Evolutionary conservation across 2,888 invertebrate genomes (phyloP).

Genomic region (Eustalomyia histrio): DNA sequence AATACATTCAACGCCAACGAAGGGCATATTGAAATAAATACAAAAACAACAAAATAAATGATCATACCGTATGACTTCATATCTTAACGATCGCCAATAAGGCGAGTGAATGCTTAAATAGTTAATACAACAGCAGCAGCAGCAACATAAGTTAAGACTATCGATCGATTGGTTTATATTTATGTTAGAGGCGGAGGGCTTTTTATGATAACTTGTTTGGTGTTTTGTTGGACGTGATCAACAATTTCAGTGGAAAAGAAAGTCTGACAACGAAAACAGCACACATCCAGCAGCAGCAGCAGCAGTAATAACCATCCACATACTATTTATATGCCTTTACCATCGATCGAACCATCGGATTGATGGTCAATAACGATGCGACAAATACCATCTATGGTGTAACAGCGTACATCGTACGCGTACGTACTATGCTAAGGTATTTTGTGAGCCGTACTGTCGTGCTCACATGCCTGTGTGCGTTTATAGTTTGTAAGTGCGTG

Average conservation of each 20-base stretch:
- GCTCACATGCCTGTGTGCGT: constrained; percentile 17
- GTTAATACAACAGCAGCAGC: constrained; percentile 27
- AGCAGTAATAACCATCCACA: constrained; percentile 22
- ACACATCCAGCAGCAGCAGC: constrained; percentile 23
- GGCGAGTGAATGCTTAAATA: constrained; percentile 39
- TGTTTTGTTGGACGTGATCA: constrained; percentile 4
- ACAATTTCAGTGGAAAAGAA: constrained; percentile 56
- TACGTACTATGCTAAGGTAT: constrained; percentile 47
- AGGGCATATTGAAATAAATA: constrained; percentile 46
- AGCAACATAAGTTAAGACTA: neutral
- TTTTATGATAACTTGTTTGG: constrained; percentile 3
- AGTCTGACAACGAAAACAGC: constrained; percentile 25
- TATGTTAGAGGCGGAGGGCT: constrained; percentile 17
- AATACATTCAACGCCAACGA: constrained; percentile 35
- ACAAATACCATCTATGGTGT: constrained; percentile 50
- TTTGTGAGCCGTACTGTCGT: constrained; percentile 1
- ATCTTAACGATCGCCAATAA: constrained; percentile 47
- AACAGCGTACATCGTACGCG: neutral
- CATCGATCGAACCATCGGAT: constrained; percentile 34
- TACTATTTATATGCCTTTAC: neutral
- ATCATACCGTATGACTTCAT: constrained; percentile 36
- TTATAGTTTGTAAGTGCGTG: constrained; percentile 32
- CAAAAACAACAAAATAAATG: constrained; percentile 21
- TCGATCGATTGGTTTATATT: constrained; percentile 25
- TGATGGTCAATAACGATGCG: constrained; percentile 64